Percentiles rank a stretch among this genome's conserved stretches.
phyloP scores from a whole-genome alignment of 2,797 vertebrate genomes.

The Arctocebus calabarensis region DNA sequence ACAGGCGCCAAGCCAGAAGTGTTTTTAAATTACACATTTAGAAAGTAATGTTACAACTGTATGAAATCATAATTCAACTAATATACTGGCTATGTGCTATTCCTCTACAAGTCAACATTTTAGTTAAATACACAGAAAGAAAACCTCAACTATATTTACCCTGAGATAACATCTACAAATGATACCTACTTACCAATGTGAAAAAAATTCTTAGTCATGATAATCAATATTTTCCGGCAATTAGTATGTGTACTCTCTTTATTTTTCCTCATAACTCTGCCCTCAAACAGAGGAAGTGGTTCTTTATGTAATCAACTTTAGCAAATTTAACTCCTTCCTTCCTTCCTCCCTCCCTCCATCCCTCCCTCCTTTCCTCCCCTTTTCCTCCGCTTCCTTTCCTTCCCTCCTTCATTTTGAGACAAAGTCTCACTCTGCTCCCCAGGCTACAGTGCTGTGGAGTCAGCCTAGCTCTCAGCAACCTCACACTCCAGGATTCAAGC shows the following conservation, averaged over 20 bases:
- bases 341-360: no score
- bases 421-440: no score
- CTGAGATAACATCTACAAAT: slow-evolving; percentile 12
- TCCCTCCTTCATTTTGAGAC: no score
- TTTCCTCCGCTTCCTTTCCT: no score
- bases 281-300: background rate
- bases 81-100: slow-evolving; percentile 15
- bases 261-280: slow-evolving; percentile 19
- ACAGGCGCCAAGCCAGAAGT: no score
- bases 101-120: slow-evolving; percentile 43
- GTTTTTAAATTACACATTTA: slow-evolving; percentile 68
- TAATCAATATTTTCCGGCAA: slow-evolving; percentile 7
- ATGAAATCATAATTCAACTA: slow-evolving; percentile 74
- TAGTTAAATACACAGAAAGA: slow-evolving; percentile 18
- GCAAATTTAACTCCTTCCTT: background rate
- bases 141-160: slow-evolving; percentile 33
- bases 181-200: background rate
- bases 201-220: slow-evolving; percentile 29
- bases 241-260: slow-evolving; percentile 35
- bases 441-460: no score
- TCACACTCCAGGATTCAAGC: no score
- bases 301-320: slow-evolving; percentile 6
- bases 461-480: no score
- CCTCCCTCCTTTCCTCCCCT: no score
- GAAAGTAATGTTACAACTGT: slow-evolving; percentile 71